Evolutionary conservation across 2,113 vertebrate genomes (phyloP).

Genomic region (Xiphophorus hellerii): DNA sequence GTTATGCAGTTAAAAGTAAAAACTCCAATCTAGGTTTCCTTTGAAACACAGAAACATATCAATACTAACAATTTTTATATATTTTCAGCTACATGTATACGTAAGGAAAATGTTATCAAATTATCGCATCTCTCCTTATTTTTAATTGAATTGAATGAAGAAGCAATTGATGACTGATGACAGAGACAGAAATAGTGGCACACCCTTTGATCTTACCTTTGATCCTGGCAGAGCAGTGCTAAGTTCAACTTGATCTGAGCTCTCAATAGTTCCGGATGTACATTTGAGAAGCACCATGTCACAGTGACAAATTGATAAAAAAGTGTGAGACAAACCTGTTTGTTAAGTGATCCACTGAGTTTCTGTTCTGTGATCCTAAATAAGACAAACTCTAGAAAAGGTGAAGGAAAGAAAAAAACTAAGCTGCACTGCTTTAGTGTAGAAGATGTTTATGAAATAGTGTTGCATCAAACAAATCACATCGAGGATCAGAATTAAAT

Average conservation of each 20-base stretch:
- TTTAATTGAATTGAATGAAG: neutral
- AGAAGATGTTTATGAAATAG: conserved; percentile 18
- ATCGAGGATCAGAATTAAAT: conserved; percentile 20
- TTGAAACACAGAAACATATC: neutral
- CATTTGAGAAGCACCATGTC: conserved; percentile 39
- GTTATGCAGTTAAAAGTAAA: neutral
- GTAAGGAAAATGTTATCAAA: neutral
- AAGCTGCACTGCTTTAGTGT: neutral
- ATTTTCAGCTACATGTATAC: neutral
- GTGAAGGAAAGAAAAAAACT: neutral
- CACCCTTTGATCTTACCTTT: neutral
- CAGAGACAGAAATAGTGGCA: neutral
- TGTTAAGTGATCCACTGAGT: conserved; percentile 44
- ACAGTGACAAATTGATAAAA: conserved; percentile 34
- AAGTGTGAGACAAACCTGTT: conserved; percentile 45
- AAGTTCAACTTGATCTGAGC: conserved; percentile 42
- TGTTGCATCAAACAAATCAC: conserved; percentile 1
- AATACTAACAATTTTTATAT: too few species aligned
- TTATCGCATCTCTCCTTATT: neutral
- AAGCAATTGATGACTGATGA: neutral
- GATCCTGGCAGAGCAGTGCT: conserved; percentile 17
- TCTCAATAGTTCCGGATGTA: conserved; percentile 18
- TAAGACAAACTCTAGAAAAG: conserved; percentile 22
- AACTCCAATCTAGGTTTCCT: neutral
- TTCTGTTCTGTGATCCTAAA: conserved; percentile 42